Conservation (phyloP, 2,888 invertebrate genomes). For the Cephus spinipes region DNA sequence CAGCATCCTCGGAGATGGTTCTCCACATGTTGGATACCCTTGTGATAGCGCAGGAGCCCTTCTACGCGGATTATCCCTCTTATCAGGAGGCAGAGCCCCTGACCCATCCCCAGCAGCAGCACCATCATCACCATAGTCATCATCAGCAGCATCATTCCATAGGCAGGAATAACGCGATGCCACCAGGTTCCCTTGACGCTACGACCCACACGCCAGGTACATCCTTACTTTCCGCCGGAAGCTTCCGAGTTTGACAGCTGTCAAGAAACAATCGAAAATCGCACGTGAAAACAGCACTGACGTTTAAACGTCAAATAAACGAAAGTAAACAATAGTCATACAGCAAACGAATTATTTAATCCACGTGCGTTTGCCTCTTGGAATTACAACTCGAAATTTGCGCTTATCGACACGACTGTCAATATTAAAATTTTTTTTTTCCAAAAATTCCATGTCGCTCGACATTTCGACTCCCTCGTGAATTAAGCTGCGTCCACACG, state of each 20-base stretch:
- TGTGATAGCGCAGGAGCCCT: constrained; percentile 76
- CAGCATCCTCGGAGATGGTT: constrained; percentile 76
- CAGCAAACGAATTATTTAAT: neutral
- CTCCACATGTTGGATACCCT: constrained; percentile 78
- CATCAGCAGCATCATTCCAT: constrained; percentile 64
- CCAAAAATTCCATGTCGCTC: no score
- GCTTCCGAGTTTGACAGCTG: neutral
- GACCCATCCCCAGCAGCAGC: constrained; percentile 44
- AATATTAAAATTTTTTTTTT: neutral
- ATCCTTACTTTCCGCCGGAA: neutral
- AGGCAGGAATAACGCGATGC: constrained; percentile 41
- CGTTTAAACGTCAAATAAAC: neutral
- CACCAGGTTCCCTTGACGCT: constrained; percentile 59
- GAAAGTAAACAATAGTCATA: neutral
- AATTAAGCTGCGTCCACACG: neutral
- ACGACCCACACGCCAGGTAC: constrained; percentile 64
- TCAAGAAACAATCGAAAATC: neutral
- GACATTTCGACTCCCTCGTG: neutral
- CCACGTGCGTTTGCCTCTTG: neutral
- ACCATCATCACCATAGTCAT: constrained; percentile 49
- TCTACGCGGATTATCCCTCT: constrained; percentile 75
- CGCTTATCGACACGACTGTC: neutral
- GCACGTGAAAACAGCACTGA: neutral
- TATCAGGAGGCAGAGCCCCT: constrained; percentile 60
- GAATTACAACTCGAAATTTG: neutral